Conservation (phyloP, 2,797 vertebrate genomes). For the Bufotes viridis region DNA sequence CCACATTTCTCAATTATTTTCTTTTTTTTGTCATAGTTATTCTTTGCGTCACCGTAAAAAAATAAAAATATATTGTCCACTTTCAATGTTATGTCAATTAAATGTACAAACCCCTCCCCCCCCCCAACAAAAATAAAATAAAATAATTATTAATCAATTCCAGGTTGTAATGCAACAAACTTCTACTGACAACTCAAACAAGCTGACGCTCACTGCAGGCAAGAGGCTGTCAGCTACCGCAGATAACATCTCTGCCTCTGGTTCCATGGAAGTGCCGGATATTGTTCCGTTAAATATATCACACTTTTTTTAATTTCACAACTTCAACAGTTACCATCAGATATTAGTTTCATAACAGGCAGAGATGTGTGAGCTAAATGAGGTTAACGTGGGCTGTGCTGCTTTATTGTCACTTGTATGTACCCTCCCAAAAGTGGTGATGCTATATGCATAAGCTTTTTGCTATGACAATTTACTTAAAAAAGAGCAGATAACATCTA, state of each 20-base stretch:
- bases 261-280: constrained; percentile 66
- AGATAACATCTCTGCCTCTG: constrained; percentile 72
- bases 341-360: constrained; percentile 69
- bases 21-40: too few species aligned
- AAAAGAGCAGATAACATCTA: constrained; percentile 3
- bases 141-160: too few species aligned
- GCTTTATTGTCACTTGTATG: constrained; percentile 1
- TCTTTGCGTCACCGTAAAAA: too few species aligned
- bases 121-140: too few species aligned
- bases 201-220: constrained; percentile 57
- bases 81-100: too few species aligned
- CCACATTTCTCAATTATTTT: too few species aligned
- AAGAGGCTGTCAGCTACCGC: constrained; percentile 68
- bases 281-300: constrained; percentile 71
- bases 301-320: constrained; percentile 72
- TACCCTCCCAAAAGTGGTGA: constrained; percentile 19
- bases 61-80: too few species aligned
- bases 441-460: not conserved
- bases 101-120: too few species aligned
- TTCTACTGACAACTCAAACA: not conserved
- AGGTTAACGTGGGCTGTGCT: constrained; percentile 54
- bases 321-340: constrained; percentile 71
- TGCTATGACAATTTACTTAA: not conserved
- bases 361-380: constrained; percentile 56
- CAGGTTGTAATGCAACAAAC: too few species aligned